These are phyloP conservation scores for Moxostoma hubbsi DNA, from an alignment of 2,797 vertebrate genomes.

Conservation along the genomic window DNA sequence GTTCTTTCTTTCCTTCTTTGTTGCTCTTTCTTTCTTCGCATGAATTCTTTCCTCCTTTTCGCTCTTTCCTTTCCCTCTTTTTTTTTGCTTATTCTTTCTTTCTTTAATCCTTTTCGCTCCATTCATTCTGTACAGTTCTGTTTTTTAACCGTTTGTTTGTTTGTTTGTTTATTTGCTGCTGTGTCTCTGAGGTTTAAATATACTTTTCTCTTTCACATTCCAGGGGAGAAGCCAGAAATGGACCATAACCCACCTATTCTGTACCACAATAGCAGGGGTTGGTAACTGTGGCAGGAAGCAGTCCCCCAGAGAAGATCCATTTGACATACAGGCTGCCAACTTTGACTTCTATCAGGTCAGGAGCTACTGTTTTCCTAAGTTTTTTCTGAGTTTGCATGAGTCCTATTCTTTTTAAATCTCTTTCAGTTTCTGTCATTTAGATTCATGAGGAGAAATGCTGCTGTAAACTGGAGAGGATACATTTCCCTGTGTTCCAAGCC, in stretches of 20 bases:
- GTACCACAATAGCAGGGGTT: slow-evolving; percentile 95
- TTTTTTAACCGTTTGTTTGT: too few species aligned
- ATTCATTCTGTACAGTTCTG: too few species aligned
- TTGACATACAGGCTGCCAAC: slow-evolving; percentile 94
- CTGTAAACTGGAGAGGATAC: slow-evolving; percentile 90
- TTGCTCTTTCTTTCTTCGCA: too few species aligned
- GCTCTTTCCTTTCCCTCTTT: too few species aligned
- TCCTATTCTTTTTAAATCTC: not conserved
- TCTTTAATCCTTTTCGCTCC: too few species aligned
- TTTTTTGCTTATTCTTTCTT: too few species aligned
- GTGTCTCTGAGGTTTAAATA: too few species aligned
- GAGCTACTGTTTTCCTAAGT: not conserved
- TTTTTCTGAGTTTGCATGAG: not conserved
- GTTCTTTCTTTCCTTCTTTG: too few species aligned
- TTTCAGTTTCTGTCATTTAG: slow-evolving; percentile 64
- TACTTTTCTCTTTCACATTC: slow-evolving; percentile 13
- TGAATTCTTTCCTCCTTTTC: too few species aligned
- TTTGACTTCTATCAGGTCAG: slow-evolving; percentile 95
- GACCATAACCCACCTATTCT: slow-evolving; percentile 94
- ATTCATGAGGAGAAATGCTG: slow-evolving; percentile 97
- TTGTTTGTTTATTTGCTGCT: not conserved
- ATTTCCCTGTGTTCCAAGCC: slow-evolving; percentile 94
- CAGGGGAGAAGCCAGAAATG: slow-evolving; percentile 94
- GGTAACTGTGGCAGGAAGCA: slow-evolving; percentile 96
- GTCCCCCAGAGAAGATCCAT: slow-evolving; percentile 93